Evolutionary conservation across 1,140 invertebrate species (phyloP).

Genomic region (Magallana angulata): DNA sequence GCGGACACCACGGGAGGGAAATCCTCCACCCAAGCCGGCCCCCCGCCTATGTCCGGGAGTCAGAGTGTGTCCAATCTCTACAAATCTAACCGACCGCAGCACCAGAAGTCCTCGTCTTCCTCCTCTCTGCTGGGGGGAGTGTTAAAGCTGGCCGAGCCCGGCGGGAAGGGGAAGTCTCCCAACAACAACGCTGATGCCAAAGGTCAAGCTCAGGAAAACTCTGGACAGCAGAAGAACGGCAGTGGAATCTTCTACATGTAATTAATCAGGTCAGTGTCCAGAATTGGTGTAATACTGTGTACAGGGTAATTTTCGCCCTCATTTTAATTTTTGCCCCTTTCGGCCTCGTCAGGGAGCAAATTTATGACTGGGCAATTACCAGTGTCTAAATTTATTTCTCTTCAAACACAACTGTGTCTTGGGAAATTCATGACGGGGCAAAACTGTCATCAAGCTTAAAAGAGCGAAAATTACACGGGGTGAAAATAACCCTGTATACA

Average conservation of each 20-base stretch:
- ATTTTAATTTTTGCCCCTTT: no score
- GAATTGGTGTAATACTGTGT: no score
- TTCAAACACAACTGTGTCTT: no score
- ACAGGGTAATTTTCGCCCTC: no score
- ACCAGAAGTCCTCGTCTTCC: constrained; percentile 16
- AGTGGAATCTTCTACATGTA: constrained; percentile 25
- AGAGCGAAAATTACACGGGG: no score
- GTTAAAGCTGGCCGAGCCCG: constrained; percentile 70
- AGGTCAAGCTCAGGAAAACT: constrained; percentile 27
- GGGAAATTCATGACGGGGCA: no score
- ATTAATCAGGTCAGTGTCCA: neutral
- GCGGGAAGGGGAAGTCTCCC: constrained; percentile 43
- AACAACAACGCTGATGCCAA: constrained; percentile 14
- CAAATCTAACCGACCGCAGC: constrained; percentile 13
- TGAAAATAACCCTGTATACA: no score
- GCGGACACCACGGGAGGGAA: constrained; percentile 11
- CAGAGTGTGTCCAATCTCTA: constrained; percentile 55
- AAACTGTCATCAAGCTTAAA: no score
- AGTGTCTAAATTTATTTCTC: no score
- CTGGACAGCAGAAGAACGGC: constrained; percentile 9
- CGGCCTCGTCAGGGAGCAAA: no score
- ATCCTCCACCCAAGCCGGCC: constrained; percentile 11
- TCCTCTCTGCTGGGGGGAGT: constrained; percentile 59
- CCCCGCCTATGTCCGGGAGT: constrained; percentile 41
- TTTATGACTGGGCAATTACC: no score